Evolutionary conservation across 2,113 vertebrate genomes (phyloP).

Genomic region (Onychostruthus taczanowskii): DNA sequence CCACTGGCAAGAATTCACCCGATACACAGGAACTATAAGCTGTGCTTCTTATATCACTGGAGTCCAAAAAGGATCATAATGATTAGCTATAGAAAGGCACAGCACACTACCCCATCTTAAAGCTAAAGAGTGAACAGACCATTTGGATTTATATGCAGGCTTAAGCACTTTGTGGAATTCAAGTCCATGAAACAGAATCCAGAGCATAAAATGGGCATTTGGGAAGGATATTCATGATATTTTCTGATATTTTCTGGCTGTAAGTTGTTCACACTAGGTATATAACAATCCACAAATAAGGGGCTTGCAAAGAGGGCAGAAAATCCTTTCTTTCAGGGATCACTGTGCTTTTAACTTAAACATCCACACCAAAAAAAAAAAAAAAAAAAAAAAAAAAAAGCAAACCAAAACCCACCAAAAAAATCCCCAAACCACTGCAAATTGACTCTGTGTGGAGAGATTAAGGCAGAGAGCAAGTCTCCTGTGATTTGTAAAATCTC

Average conservation of each 20-base stretch:
- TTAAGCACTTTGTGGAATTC: neutral
- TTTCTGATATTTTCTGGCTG: neutral
- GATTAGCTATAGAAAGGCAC: neutral
- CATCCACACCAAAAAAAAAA: neutral
- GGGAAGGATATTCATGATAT: neutral
- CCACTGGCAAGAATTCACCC: neutral
- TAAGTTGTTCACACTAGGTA: neutral
- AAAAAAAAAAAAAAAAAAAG: too few species aligned
- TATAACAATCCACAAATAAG: neutral
- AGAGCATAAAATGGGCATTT: neutral
- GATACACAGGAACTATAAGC: rapidly evolving
- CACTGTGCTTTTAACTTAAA: neutral
- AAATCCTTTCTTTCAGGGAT: neutral
- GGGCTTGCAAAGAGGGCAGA: neutral
- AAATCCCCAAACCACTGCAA: neutral
- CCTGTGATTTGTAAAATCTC: neutral
- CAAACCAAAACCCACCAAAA: neutral
- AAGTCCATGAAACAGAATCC: neutral
- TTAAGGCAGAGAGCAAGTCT: neutral
- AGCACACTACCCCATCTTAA: neutral
- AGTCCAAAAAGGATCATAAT: neutral
- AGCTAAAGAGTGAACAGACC: neutral
- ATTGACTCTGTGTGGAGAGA: neutral
- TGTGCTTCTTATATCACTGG: neutral
- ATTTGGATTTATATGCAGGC: neutral